These are phyloP conservation scores for Actinernus sp. DNA, from an alignment of 92 coral and sea anemone species.

Conservation along the genomic window DNA sequence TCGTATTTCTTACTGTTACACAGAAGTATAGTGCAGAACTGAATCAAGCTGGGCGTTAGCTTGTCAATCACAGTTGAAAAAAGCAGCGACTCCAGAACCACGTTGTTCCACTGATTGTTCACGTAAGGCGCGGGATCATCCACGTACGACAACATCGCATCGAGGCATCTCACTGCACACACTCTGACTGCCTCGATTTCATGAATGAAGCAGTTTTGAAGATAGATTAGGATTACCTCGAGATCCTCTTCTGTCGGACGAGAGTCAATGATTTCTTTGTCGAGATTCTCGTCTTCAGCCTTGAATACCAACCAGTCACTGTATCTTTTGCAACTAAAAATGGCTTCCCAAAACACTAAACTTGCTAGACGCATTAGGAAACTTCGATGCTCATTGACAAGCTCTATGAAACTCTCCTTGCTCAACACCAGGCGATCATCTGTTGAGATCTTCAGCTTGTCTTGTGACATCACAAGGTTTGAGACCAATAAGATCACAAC, in stretches of 20 bases:
- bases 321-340: constrained; percentile 5
- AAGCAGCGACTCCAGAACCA: constrained; percentile 60
- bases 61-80: constrained; percentile 20
- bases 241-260: constrained; percentile 35
- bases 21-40: constrained; percentile 53
- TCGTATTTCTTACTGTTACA: constrained; percentile 8
- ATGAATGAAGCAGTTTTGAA: constrained; percentile 84
- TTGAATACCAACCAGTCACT: neutral
- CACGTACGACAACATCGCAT: constrained; percentile 47
- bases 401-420: constrained; percentile 35
- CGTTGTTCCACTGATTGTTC: constrained; percentile 73
- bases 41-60: constrained; percentile 41
- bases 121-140: constrained; percentile 28
- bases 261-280: constrained; percentile 1
- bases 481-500: constrained; percentile 32
- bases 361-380: constrained; percentile 23
- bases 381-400: constrained; percentile 31
- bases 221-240: constrained; percentile 60
- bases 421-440: constrained; percentile 17
- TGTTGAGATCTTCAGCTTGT: constrained; percentile 4
- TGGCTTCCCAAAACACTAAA: constrained; percentile 54
- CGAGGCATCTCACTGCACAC: constrained; percentile 78
- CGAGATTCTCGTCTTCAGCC: too few species aligned
- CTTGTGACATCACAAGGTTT: constrained; percentile 40
- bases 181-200: constrained; percentile 68